Percentiles rank a stretch among this genome's conserved stretches.
Evolutionary conservation across 53 echinoderm and acorn worm species (phyloP).

Genomic region (Temnopleurus reevesii): DNA sequence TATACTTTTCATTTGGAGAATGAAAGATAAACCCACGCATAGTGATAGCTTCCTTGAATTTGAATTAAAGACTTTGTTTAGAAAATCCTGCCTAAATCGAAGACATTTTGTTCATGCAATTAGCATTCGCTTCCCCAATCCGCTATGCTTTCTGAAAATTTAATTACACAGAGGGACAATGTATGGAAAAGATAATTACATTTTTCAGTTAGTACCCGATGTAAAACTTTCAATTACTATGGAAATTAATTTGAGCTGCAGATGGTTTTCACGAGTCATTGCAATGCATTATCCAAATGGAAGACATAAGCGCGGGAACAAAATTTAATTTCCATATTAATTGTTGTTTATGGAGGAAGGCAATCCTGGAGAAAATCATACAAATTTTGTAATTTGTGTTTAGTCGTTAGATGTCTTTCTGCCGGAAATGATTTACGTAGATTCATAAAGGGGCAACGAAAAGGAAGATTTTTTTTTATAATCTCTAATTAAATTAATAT

Average conservation of each 20-base stretch:
- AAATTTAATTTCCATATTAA: conserved; percentile 30
- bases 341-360: neutral
- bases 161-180: neutral
- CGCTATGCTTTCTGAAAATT: neutral
- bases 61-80: neutral
- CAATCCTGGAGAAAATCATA: neutral
- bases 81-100: neutral
- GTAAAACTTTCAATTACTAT: conserved; percentile 24
- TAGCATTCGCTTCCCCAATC: neutral
- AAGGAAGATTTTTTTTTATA: no score
- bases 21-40: neutral
- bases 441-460: no score
- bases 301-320: neutral
- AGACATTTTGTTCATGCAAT: neutral
- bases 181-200: neutral
- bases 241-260: neutral
- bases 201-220: neutral
- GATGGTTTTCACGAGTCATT: neutral
- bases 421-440: neutral
- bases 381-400: neutral
- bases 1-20: neutral
- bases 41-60: neutral
- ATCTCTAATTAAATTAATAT: no score
- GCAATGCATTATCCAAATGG: conserved; percentile 3
- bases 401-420: neutral